Base-by-base conservation (phyloP, 2,888 invertebrate species). In the Ochropleura leucogaster region DNA sequence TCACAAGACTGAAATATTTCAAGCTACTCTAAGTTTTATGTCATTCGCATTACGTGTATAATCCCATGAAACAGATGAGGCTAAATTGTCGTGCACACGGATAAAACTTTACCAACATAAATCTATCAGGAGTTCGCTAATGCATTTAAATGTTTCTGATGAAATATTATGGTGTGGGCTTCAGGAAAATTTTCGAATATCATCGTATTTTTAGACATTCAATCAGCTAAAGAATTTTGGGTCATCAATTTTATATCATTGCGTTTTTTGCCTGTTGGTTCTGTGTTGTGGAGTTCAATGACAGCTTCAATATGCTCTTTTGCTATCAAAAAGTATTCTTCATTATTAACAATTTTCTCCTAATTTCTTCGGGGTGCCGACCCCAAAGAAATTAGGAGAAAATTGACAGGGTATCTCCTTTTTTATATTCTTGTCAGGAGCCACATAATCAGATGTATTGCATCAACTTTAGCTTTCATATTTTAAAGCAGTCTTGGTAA, bases 61-160 rank as follows among this genome's bases (percentile, higher is more conserved):
- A 66, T 80, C 60, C 60, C 20, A 30, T 79, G 65, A 66, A 47
- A 60, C 51, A 46, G 47, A 60, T 69, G 20, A 40, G 18, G 51
- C 12, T 68, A 68, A 68, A 66, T 64, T 60, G 30, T 67, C 49
- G 14, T 59, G 59, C 53, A 67, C 30, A 66, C 53, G 69, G 55
- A 55, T 84, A 14, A 83, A 83, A 80, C 42, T 80, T 80, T 47
- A 30, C 62, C 30, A 66, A 53, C 16, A 71, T 77, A 76, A 81
- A 82, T 76, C 82, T 42, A 57, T 76, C 63, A 42, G 44, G 72
- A 72, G 63, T 81, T 80, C 44, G 53, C 80, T 80, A 81, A 82
- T 73, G 30, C 42, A 63, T 68, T 67, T 59, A 73, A 72, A 71
- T 64, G 42, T 64, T 64, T 65, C 49, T 42, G 63, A 60, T 59